These are phyloP conservation scores for Montipora capitata DNA, from an alignment of 92 coral and sea anemone genomes.

Conservation along the genomic window DNA sequence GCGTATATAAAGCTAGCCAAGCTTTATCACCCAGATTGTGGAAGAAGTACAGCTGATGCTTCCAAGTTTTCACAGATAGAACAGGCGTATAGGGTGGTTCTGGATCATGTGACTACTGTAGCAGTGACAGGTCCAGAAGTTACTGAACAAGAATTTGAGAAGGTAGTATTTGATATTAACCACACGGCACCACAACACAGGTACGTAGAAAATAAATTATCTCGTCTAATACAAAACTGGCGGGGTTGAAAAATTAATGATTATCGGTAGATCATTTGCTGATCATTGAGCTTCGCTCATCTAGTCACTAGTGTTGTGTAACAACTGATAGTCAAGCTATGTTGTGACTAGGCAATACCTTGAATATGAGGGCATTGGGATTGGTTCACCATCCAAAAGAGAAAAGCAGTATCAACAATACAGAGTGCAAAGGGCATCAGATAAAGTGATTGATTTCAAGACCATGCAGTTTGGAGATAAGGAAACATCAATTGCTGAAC, in stretches of 20 bases:
- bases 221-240: background rate
- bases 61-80: slow-evolving; percentile 71
- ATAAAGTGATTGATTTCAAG: slow-evolving; percentile 82
- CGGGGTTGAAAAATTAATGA: no score
- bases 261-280: no score
- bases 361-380: slow-evolving; percentile 87
- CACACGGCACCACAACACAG: slow-evolving; percentile 89
- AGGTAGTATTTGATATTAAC: slow-evolving; percentile 73
- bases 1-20: slow-evolving; percentile 78
- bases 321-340: background rate
- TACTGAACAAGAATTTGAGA: slow-evolving; percentile 34
- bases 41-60: slow-evolving; percentile 76
- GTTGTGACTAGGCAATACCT: slow-evolving; percentile 77
- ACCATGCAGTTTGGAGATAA: slow-evolving; percentile 81
- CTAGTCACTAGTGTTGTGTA: background rate
- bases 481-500: slow-evolving; percentile 89
- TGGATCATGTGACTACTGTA: slow-evolving; percentile 59
- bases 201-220: slow-evolving; percentile 4
- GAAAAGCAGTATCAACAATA: slow-evolving; percentile 81
- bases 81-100: slow-evolving; percentile 74
- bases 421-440: slow-evolving; percentile 87
- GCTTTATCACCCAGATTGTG: slow-evolving; percentile 83
- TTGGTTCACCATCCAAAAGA: slow-evolving; percentile 84
- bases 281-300: background rate
- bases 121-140: slow-evolving; percentile 34